These are phyloP conservation scores for Melanostoma scalare DNA, from an alignment of 2,888 invertebrate genomes.

Conservation along the genomic window DNA sequence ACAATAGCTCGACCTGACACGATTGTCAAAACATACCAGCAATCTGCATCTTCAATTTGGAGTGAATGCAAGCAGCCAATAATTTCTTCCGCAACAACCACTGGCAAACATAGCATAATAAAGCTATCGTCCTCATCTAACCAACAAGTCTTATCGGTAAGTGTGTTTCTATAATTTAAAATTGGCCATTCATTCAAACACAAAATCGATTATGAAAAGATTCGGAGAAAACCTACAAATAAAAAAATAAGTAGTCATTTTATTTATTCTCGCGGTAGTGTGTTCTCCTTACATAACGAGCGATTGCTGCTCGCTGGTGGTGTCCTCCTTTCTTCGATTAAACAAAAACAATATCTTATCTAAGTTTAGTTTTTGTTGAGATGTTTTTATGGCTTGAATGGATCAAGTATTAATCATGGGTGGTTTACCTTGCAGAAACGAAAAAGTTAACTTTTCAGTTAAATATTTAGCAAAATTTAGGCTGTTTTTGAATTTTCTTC, in stretches of 20 bases:
- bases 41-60: constrained; percentile 41
- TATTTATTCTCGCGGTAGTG: neutral
- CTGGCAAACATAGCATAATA: constrained; percentile 39
- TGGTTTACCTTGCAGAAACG: too few species aligned
- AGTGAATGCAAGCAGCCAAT: constrained; percentile 40
- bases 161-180: constrained; percentile 8
- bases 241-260: constrained; percentile 11
- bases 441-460: too few species aligned
- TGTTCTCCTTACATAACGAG: constrained; percentile 57
- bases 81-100: neutral
- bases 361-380: too few species aligned
- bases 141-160: constrained; percentile 41
- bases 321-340: neutral
- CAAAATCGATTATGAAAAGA: too few species aligned
- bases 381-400: too few species aligned
- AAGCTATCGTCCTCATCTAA: constrained; percentile 39
- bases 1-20: constrained; percentile 40
- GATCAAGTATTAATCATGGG: too few species aligned
- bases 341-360: constrained; percentile 2
- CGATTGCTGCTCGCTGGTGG: constrained; percentile 25
- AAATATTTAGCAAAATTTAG: too few species aligned
- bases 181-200: neutral
- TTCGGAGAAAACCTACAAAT: too few species aligned
- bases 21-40: constrained; percentile 48
- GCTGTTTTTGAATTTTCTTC: too few species aligned